Evolutionary conservation across 92 coral and sea anemone species (phyloP).

Genomic region (Ricordea florida): DNA sequence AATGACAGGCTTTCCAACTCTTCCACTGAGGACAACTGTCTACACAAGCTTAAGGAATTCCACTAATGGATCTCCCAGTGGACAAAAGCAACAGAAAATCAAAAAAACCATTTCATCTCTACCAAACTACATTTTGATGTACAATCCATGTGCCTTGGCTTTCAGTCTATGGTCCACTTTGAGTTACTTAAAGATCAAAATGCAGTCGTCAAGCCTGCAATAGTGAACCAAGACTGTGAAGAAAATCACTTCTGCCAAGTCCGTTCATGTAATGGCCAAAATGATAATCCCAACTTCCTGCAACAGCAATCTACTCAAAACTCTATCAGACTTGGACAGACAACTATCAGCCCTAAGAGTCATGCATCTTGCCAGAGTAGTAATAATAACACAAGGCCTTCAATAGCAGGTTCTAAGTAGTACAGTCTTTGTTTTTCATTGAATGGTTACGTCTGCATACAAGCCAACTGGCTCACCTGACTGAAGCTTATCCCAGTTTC

Average conservation of each 20-base stretch:
- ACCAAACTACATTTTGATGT: constrained; percentile 54
- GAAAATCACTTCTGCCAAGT: constrained; percentile 70
- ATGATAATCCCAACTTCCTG: constrained; percentile 51
- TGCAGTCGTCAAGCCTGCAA: constrained; percentile 55
- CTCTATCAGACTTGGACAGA: constrained; percentile 57
- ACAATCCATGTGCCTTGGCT: constrained; percentile 59
- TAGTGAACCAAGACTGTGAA: constrained; percentile 61
- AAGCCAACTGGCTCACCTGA: too few species aligned
- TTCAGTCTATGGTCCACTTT: constrained; percentile 28
- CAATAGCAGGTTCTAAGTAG: neutral
- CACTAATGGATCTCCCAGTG: constrained; percentile 5
- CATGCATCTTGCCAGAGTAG: constrained; percentile 1
- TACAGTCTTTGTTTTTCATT: neutral
- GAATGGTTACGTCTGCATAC: too few species aligned
- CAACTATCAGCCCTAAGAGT: constrained; percentile 43
- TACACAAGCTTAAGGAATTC: constrained; percentile 7
- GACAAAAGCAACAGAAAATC: neutral
- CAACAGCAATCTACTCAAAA: constrained; percentile 61
- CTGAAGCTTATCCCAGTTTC: too few species aligned
- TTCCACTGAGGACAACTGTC: neutral
- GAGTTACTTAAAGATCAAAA: constrained; percentile 46
- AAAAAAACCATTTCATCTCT: constrained; percentile 12
- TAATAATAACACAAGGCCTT: neutral
- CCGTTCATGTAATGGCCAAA: constrained; percentile 63
- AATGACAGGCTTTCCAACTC: constrained; percentile 30